These are phyloP conservation scores for Adelges cooleyi DNA, from an alignment of 1,140 invertebrate species.

Conservation along the genomic window DNA sequence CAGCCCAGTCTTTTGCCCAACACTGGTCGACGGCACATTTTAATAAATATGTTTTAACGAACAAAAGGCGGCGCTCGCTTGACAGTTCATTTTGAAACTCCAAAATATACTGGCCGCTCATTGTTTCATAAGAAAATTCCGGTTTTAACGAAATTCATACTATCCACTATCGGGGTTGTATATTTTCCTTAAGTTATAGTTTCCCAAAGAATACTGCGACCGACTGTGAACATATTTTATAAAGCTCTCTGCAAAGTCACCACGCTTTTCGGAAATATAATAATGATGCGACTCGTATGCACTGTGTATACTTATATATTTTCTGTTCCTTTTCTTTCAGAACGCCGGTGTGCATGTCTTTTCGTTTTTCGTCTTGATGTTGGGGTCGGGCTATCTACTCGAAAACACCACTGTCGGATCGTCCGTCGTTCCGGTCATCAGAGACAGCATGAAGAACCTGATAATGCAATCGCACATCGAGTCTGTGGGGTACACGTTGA, in stretches of 20 bases:
- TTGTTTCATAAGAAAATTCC: too few species aligned
- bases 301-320: too few species aligned
- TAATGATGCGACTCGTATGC: too few species aligned
- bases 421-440: slow-evolving; percentile 59
- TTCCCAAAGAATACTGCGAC: too few species aligned
- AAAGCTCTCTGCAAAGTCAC: too few species aligned
- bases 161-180: too few species aligned
- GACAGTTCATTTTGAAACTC: too few species aligned
- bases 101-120: too few species aligned
- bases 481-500: slow-evolving; percentile 47
- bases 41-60: neutral
- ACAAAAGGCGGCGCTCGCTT: neutral
- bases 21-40: neutral
- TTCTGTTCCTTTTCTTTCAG: slow-evolving; percentile 44
- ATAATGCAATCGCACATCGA: slow-evolving; percentile 56
- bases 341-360: slow-evolving; percentile 56
- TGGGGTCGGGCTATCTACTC: slow-evolving; percentile 62
- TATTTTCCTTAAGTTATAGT: too few species aligned
- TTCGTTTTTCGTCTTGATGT: slow-evolving; percentile 55
- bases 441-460: slow-evolving; percentile 53
- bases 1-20: neutral
- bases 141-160: too few species aligned
- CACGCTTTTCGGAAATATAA: too few species aligned
- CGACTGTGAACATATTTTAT: too few species aligned
- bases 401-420: slow-evolving; percentile 68